These are phyloP conservation scores for Hydropsyche betteni DNA, from an alignment of 2,888 invertebrate species.

Conservation along the genomic window DNA sequence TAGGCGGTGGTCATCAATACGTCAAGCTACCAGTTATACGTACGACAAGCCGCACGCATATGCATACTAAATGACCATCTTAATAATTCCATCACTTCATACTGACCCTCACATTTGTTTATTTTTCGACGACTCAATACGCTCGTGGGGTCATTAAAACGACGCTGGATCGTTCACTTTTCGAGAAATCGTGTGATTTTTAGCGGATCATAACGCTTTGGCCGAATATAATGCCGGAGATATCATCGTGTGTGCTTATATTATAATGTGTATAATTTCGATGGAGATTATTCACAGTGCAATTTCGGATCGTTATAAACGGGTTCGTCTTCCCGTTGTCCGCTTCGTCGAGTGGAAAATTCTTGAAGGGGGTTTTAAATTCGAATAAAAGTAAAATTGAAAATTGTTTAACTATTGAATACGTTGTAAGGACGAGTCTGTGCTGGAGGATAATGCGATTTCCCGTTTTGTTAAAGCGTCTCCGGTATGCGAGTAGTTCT, in stretches of 20 bases:
- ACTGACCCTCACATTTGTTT: not conserved
- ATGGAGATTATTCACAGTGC: not conserved
- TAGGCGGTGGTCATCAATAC: conserved; percentile 32
- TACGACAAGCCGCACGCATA: conserved; percentile 2
- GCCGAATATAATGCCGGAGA: not conserved
- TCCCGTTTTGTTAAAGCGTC: conserved; percentile 1
- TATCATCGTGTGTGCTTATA: not conserved
- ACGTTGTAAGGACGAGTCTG: not conserved
- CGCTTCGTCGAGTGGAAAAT: conserved; percentile 46
- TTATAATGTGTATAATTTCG: too few relatives aligned
- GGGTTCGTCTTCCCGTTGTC: conserved; percentile 30
- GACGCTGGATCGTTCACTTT: not conserved
- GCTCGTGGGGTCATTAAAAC: not conserved
- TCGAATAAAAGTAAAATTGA: not conserved
- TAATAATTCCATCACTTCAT: too few relatives aligned
- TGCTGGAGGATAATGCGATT: conserved; percentile 3
- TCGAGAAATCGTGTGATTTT: not conserved
- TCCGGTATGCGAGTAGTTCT: not conserved
- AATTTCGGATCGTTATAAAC: conserved; percentile 15
- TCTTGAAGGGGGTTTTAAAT: not conserved
- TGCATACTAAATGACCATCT: conserved; percentile 1
- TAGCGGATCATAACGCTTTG: too few relatives aligned
- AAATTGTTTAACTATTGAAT: not conserved
- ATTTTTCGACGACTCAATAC: not conserved
- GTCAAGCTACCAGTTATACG: conserved; percentile 31